phyloP scores from a whole-genome alignment of 92 coral and sea anemone species.

The Montipora capitata region DNA sequence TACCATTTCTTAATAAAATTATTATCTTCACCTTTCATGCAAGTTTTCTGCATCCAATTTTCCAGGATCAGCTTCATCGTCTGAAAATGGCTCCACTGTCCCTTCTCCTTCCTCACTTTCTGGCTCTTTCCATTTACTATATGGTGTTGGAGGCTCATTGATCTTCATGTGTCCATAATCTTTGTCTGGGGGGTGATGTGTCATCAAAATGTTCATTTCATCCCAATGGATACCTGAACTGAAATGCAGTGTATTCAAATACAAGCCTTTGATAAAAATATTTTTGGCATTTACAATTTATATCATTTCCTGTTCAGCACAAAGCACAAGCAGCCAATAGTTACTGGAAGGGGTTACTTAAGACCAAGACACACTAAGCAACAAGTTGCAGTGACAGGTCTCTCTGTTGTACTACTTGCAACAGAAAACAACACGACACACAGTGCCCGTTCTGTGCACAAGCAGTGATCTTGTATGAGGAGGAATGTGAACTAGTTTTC shows the following conservation, averaged over 20 bases:
- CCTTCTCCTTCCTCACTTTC: constrained; percentile 80
- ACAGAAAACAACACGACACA: too few relatives aligned
- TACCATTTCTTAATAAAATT: background rate
- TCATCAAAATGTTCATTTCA: constrained; percentile 98
- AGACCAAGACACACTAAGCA: too few relatives aligned
- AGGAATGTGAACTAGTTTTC: too few relatives aligned
- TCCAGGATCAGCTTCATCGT: constrained; percentile 83
- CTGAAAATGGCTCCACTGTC: constrained; percentile 83
- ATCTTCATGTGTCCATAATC: constrained; percentile 99
- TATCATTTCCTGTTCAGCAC: too few relatives aligned
- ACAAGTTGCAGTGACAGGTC: too few relatives aligned
- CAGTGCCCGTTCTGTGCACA: too few relatives aligned
- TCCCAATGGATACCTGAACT: constrained; percentile 89
- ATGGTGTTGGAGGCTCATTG: constrained; percentile 97
- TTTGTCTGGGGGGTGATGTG: constrained; percentile 96
- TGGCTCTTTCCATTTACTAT: constrained; percentile 89
- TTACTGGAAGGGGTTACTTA: too few relatives aligned
- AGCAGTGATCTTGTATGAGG: too few relatives aligned
- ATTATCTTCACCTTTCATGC: constrained; percentile 45
- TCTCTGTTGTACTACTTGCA: too few relatives aligned
- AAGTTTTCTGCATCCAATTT: constrained; percentile 85
- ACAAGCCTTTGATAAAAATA: background rate
- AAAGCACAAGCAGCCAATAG: too few relatives aligned
- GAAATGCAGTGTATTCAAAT: background rate
- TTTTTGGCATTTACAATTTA: background rate